phyloP scores from a whole-genome alignment of 1,140 invertebrate genomes.

The Zaprionus gabonicus region DNA sequence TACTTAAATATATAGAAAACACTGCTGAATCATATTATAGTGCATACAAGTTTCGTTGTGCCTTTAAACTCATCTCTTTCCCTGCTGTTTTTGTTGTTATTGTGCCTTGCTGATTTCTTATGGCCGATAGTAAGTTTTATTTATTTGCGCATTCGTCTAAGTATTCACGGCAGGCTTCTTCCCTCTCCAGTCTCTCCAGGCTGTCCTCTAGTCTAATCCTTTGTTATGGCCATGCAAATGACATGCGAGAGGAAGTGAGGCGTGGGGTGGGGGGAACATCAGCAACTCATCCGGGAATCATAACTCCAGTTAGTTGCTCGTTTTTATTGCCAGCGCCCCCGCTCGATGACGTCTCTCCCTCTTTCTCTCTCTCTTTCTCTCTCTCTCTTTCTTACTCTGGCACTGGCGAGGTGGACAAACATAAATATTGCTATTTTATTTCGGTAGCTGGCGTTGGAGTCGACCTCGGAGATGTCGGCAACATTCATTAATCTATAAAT shows the following conservation, averaged over 20 bases:
- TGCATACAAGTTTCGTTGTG: conserved; percentile 9
- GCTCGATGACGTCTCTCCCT: conserved; percentile 21
- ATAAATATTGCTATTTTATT: conserved; percentile 81
- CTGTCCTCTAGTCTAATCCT: conserved; percentile 16
- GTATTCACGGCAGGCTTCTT: conserved; percentile 10
- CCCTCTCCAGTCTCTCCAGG: conserved; percentile 4
- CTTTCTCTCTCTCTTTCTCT: not conserved
- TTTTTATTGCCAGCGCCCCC: conserved; percentile 44
- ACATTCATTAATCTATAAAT: conserved; percentile 82
- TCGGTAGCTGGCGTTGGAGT: conserved; percentile 66
- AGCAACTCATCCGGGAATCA: conserved; percentile 57
- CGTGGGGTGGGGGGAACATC: not conserved
- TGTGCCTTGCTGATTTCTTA: conserved; percentile 50
- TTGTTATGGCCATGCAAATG: conserved; percentile 38
- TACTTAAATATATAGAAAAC: not conserved
- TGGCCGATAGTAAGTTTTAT: conserved; percentile 67
- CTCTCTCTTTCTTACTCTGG: not conserved
- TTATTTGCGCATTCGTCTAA: conserved; percentile 58
- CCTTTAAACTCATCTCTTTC: not conserved
- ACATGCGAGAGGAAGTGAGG: conserved; percentile 44
- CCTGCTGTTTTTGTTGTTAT: not conserved
- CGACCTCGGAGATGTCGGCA: conserved; percentile 54
- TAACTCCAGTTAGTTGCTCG: conserved; percentile 44
- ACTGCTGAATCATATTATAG: not conserved
- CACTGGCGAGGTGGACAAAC: conserved; percentile 17